A percentile compares a stretch with the other conserved stretches of the same genome.
These are phyloP conservation scores for Siderastrea siderea DNA, from an alignment of 92 coral and sea anemone species.

Conservation along the genomic window DNA sequence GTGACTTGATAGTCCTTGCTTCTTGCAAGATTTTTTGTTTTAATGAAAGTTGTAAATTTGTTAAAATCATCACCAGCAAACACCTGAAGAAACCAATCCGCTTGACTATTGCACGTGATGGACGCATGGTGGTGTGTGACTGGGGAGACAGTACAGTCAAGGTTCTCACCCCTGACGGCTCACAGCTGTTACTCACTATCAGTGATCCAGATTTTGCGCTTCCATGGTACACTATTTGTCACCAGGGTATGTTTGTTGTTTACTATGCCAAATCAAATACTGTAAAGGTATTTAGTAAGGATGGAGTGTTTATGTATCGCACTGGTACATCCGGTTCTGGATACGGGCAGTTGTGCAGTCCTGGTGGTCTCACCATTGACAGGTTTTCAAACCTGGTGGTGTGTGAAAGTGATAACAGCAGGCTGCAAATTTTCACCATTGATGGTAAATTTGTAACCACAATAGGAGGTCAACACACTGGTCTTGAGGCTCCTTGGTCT, in stretches of 20 bases:
- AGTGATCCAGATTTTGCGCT: neutral
- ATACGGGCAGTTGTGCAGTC: conserved; percentile 32
- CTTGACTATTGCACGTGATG: neutral
- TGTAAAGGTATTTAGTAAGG: conserved; percentile 58
- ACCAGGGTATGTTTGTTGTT: conserved; percentile 5
- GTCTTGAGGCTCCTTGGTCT: neutral
- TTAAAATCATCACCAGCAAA: conserved; percentile 33
- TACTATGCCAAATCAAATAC: neutral
- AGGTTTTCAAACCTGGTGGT: no score
- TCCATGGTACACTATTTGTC: neutral
- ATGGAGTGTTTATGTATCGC: conserved; percentile 24
- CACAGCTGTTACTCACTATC: conserved; percentile 2
- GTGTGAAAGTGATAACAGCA: neutral
- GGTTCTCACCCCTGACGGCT: conserved; percentile 21
- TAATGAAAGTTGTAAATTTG: conserved; percentile 42
- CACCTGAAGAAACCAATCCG: neutral
- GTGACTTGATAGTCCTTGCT: conserved; percentile 8
- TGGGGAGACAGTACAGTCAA: neutral
- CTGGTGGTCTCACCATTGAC: neutral
- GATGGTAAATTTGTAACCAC: conserved; percentile 15
- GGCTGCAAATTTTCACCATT: conserved; percentile 7
- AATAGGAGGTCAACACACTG: no score
- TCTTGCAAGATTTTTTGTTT: conserved; percentile 24
- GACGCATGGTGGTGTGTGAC: no score
- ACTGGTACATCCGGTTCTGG: conserved; percentile 24